Conservation (phyloP, 2,888 invertebrate species). For the Troglohyphantes excavatus region DNA sequence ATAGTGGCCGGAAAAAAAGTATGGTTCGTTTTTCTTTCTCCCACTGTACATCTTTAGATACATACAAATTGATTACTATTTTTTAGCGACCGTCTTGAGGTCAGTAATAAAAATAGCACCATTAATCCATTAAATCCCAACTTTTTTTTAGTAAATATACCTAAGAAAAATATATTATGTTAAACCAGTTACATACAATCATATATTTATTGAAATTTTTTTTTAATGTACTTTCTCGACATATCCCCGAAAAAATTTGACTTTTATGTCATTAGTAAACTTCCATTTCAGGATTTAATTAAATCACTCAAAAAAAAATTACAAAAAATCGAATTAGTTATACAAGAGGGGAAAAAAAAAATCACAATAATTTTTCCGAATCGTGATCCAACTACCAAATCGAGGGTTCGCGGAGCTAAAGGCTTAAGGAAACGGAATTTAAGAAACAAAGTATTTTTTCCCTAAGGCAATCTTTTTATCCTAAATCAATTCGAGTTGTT, state of each 20-base stretch:
- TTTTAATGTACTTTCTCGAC: too few species aligned
- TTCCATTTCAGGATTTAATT: constrained; percentile 14
- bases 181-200: too few species aligned
- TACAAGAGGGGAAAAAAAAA: background rate
- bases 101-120: too few species aligned
- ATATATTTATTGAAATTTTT: too few species aligned
- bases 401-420: background rate
- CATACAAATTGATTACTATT: too few species aligned
- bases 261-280: background rate
- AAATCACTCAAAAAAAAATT: background rate
- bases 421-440: background rate
- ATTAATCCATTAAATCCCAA: too few species aligned
- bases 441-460: background rate
- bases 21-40: too few species aligned
- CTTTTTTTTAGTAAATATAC: too few species aligned
- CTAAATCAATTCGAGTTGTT: constrained; percentile 43
- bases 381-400: constrained; percentile 4
- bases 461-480: constrained; percentile 52
- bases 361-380: background rate
- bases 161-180: too few species aligned
- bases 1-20: too few species aligned
- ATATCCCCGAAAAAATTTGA: background rate
- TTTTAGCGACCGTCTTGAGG: too few species aligned
- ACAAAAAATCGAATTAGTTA: background rate
- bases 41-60: too few species aligned